Conservation (phyloP, 1,140 invertebrate species). For the Coboldia fuscipes region DNA sequence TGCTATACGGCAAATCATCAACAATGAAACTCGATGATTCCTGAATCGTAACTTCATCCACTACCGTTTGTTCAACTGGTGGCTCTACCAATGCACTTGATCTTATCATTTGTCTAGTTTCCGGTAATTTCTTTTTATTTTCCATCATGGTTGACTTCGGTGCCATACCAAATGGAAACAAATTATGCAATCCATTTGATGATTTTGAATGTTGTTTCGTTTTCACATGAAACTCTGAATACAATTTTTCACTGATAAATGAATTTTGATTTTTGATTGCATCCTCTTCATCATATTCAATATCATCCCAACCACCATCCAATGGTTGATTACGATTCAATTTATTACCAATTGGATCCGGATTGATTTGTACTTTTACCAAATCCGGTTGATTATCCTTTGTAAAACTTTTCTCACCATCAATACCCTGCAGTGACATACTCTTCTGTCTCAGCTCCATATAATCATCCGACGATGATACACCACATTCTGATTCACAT, state of each 20-base stretch:
- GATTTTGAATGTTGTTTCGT: slow-evolving; percentile 34
- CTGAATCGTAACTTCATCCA: slow-evolving; percentile 19
- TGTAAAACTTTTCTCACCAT: not conserved
- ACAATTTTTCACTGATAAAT: slow-evolving; percentile 34
- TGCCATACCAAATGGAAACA: slow-evolving; percentile 15
- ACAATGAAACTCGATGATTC: slow-evolving; percentile 10
- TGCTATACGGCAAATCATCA: slow-evolving; percentile 1
- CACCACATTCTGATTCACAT: not conserved
- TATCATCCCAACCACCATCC: slow-evolving; percentile 20
- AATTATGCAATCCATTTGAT: slow-evolving; percentile 29
- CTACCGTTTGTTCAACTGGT: slow-evolving; percentile 5
- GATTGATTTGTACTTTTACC: not conserved
- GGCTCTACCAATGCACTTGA: no score
- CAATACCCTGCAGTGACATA: slow-evolving; percentile 4
- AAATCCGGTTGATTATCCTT: not conserved
- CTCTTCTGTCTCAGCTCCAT: slow-evolving; percentile 6
- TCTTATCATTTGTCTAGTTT: not conserved
- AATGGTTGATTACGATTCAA: not conserved
- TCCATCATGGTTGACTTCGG: slow-evolving; percentile 16
- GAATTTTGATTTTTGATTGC: slow-evolving; percentile 26
- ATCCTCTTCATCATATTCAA: slow-evolving; percentile 23
- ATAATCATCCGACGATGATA: not conserved
- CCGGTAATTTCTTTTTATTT: slow-evolving; percentile 10
- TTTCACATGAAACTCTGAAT: slow-evolving; percentile 36
- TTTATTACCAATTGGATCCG: not conserved